Conservation (phyloP, 2,888 invertebrate species). For the Leucoma salicis region DNA sequence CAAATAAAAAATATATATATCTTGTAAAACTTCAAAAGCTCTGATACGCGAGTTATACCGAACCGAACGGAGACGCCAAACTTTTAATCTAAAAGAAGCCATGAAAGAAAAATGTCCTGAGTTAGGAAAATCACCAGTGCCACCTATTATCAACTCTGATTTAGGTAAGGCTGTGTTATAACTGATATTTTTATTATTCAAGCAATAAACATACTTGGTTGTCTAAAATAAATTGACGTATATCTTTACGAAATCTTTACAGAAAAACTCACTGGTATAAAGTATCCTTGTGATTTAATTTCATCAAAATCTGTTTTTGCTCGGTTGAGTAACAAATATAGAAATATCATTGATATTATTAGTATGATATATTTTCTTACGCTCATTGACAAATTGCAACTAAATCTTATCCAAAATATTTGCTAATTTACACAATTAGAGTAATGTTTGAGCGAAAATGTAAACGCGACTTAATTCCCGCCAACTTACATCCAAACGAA, state of each 20-base stretch:
- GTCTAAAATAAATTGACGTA: too few species aligned
- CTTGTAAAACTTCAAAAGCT: conserved; percentile 35
- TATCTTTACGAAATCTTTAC: too few species aligned
- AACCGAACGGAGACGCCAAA: conserved; percentile 41
- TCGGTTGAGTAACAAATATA: too few species aligned
- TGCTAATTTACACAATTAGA: conserved; percentile 35
- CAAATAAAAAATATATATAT: neutral
- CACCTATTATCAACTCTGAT: conserved; percentile 76
- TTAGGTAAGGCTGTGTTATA: conserved; percentile 31
- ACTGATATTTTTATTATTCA: neutral
- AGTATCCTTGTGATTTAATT: too few species aligned
- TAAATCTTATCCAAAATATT: conserved; percentile 22
- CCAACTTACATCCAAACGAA: conserved; percentile 21
- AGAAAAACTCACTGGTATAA: too few species aligned
- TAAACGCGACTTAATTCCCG: conserved; percentile 43
- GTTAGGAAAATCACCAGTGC: conserved; percentile 77
- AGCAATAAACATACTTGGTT: too few species aligned
- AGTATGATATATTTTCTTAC: too few species aligned
- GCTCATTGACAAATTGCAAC: conserved; percentile 20
- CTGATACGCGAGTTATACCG: conserved; percentile 54
- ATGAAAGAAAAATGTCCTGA: conserved; percentile 79
- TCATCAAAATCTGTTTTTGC: too few species aligned
- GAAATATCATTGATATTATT: too few species aligned
- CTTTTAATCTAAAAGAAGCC: conserved; percentile 82
- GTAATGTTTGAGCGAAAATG: conserved; percentile 39